These are phyloP conservation scores for Aphidoletes aphidimyza DNA, from an alignment of 2,888 invertebrate species.

Conservation along the genomic window DNA sequence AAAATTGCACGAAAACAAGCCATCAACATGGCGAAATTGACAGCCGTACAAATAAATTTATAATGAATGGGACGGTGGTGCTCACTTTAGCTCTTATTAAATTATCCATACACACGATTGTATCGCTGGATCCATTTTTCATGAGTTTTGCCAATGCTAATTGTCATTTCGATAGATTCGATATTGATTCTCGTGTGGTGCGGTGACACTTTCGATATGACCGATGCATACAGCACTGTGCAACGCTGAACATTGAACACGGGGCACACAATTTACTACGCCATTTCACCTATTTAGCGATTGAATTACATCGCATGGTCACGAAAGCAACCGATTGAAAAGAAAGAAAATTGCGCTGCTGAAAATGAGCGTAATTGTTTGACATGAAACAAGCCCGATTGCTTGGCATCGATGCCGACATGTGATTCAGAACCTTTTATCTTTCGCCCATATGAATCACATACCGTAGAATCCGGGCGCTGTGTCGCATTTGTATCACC, in stretches of 20 bases:
- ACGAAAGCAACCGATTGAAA: not conserved
- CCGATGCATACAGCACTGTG: not conserved
- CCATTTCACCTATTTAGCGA: not conserved
- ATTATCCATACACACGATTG: conserved; percentile 11
- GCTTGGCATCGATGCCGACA: not conserved
- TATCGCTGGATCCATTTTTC: not conserved
- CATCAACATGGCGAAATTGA: conserved; percentile 38
- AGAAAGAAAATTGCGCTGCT: not conserved
- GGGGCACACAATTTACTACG: no score
- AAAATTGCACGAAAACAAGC: conserved; percentile 31
- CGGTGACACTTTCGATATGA: not conserved
- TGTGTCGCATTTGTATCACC: not conserved
- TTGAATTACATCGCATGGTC: not conserved
- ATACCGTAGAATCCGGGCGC: conserved; percentile 6
- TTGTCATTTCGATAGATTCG: conserved; percentile 32
- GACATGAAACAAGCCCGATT: no score
- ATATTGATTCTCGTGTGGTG: conserved; percentile 24
- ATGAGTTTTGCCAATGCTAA: not conserved
- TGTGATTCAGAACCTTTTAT: not conserved
- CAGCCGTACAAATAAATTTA: conserved; percentile 48
- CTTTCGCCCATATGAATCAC: not conserved
- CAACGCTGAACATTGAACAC: no score
- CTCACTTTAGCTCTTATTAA: not conserved
- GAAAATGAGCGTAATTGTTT: conserved; percentile 49
- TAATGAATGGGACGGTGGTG: not conserved